Conservation (phyloP, 2,797 vertebrate species). For the Aldrovandia affinis region DNA sequence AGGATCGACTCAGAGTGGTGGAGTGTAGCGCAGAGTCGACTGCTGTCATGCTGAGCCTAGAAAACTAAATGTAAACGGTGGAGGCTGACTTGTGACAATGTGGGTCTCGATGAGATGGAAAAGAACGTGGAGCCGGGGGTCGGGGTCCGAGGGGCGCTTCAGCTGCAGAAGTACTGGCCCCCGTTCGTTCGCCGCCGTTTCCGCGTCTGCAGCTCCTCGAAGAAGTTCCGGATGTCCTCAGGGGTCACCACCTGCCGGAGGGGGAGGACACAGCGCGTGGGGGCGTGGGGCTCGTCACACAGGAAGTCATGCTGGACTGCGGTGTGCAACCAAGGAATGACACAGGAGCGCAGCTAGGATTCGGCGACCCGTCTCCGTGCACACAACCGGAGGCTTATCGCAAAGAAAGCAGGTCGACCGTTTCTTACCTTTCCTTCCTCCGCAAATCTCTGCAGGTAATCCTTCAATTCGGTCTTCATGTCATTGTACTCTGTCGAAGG, state of each 20-base stretch:
- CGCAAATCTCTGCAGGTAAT: slow-evolving; percentile 85
- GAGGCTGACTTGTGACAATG: background rate
- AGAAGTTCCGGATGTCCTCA: slow-evolving; percentile 76
- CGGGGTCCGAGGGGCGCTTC: slow-evolving; percentile 35
- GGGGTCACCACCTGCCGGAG: slow-evolving; percentile 72
- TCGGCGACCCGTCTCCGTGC: background rate
- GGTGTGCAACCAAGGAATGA: no score
- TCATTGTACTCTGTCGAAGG: slow-evolving; percentile 84
- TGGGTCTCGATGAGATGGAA: background rate
- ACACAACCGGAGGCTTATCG: background rate
- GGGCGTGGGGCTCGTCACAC: background rate
- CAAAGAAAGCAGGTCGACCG: background rate
- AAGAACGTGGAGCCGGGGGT: background rate
- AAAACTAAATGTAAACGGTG: background rate
- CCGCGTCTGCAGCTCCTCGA: slow-evolving; percentile 73
- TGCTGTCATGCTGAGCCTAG: background rate
- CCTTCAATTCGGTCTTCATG: slow-evolving; percentile 82
- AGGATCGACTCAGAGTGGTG: background rate
- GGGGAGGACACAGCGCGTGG: background rate
- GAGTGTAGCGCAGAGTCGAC: background rate
- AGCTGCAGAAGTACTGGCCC: slow-evolving; percentile 63
- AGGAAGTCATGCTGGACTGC: background rate
- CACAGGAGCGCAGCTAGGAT: background rate
- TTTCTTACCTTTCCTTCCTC: slow-evolving; percentile 87
- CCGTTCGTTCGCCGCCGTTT: slow-evolving; percentile 64